Evolutionary conservation across 2,113 vertebrate species (phyloP), one percentile per base, ranked within the genome.

Genomic region (Fregetta grallaria): DNA sequence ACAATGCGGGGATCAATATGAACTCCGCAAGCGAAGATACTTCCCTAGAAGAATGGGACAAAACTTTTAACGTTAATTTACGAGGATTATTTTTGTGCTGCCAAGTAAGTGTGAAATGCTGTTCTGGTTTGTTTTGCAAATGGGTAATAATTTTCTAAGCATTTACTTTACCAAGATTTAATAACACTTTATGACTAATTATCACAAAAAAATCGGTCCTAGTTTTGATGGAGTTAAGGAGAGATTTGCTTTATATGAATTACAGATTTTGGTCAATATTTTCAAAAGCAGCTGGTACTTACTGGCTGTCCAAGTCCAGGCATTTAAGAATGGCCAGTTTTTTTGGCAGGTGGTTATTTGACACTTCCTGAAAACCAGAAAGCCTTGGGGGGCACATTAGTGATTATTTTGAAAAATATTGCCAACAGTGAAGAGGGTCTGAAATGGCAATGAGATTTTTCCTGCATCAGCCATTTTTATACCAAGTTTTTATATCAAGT

Each of bases 1-100:
- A 99, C 97, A 98, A 98, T 3, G 98, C 98, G 16, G 98, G 98
- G 20, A 97, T 99, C 97, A 99, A 99, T 59, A 97, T 98, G 97
- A 99, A 98, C 96, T 99, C 98, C 9, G 97, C 98, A 32, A 98
- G 98, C 5, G 98, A 99, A 93, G 98, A 98, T 18, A 98, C 98
- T 72, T 98, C 97, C 49, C 87, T 98, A 3, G 98, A 98, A 67
- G 98, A 99, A 89, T 98, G 98, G 98, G 98, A 98, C 97, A 97
- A 96, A 96, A 99, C 98, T 85, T 99, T 99, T 29, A 96, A 96
- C 4, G 97, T 98, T 50, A 98, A 99, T 97, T 96, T 99, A 68
- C 96, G 98, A 89, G 98, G 98, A 52, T 97, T 98, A 2, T 99
- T 99, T 96, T 87, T 99, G 96, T 99, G 98, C 94, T 99, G 98